Conservation (phyloP, 1,140 invertebrate species). For the Catajapyx aquilonaris region DNA sequence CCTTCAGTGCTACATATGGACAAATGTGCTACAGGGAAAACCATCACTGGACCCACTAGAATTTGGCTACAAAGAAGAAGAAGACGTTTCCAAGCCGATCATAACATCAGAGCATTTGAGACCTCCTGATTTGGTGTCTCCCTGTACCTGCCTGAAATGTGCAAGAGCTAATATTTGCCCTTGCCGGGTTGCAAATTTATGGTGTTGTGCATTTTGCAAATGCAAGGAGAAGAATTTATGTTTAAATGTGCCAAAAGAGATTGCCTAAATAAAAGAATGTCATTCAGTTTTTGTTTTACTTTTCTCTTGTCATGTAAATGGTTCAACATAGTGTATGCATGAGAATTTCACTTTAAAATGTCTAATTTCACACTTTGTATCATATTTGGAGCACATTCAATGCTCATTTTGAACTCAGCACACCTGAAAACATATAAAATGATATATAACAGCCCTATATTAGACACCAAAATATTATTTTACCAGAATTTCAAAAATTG, state of each 20-base stretch:
- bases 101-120: background rate
- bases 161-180: slow-evolving; percentile 5
- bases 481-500: no score
- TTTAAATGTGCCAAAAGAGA: background rate
- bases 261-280: background rate
- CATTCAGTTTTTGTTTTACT: background rate
- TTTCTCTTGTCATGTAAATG: background rate
- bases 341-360: background rate
- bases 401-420: no score
- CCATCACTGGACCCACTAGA: slow-evolving; percentile 2
- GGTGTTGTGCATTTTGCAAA: slow-evolving; percentile 4
- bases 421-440: no score
- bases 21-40: background rate
- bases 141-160: background rate
- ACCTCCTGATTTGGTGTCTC: slow-evolving; percentile 2
- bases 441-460: no score
- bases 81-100: background rate
- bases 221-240: slow-evolving; percentile 1
- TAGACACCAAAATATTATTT: no score
- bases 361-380: no score
- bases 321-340: background rate
- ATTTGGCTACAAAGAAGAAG: background rate
- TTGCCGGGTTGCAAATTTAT: slow-evolving; percentile 1
- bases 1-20: background rate
- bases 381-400: no score